These are phyloP conservation scores for Brachirus orientalis DNA, from an alignment of 2,113 vertebrate species.

Conservation along the genomic window DNA sequence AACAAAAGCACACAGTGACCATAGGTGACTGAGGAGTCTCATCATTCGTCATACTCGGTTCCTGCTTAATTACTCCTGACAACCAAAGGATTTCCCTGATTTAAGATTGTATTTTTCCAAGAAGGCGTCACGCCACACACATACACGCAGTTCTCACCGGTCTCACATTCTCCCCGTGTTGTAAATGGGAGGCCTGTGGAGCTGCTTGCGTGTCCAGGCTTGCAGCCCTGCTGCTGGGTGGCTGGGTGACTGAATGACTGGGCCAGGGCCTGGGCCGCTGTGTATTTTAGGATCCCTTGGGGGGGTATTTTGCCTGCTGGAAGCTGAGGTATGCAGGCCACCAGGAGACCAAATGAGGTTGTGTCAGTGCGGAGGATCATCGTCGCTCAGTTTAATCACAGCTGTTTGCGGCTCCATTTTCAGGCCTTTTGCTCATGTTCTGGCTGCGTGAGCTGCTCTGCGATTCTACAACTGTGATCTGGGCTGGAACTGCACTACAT, in stretches of 20 bases:
- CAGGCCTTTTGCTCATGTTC: conserved; percentile 27
- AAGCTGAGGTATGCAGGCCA: conserved; percentile 69
- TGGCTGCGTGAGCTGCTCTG: conserved; percentile 24
- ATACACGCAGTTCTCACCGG: not conserved
- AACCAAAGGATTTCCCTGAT: not conserved
- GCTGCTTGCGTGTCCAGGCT: conserved; percentile 61
- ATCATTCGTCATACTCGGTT: too few species aligned
- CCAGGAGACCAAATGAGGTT: conserved; percentile 75
- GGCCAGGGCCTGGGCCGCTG: conserved; percentile 27
- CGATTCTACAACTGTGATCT: conserved; percentile 19
- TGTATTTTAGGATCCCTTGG: conserved; percentile 75
- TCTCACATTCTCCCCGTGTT: conserved; percentile 45
- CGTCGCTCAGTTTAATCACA: conserved; percentile 64
- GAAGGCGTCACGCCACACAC: too few species aligned
- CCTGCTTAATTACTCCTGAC: not conserved
- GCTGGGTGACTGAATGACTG: conserved; percentile 24
- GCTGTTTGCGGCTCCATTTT: conserved; percentile 59
- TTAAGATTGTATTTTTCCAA: not conserved
- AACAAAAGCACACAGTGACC: not conserved
- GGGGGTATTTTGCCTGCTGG: conserved; percentile 67
- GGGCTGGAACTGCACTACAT: conserved; percentile 8
- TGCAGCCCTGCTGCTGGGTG: conserved; percentile 46
- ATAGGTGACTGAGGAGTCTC: not conserved
- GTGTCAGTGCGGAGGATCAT: conserved; percentile 62
- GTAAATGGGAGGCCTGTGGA: conserved; percentile 39